These are phyloP conservation scores for Thunnus maccoyii DNA, from an alignment of 2,113 vertebrate genomes.

Conservation along the genomic window DNA sequence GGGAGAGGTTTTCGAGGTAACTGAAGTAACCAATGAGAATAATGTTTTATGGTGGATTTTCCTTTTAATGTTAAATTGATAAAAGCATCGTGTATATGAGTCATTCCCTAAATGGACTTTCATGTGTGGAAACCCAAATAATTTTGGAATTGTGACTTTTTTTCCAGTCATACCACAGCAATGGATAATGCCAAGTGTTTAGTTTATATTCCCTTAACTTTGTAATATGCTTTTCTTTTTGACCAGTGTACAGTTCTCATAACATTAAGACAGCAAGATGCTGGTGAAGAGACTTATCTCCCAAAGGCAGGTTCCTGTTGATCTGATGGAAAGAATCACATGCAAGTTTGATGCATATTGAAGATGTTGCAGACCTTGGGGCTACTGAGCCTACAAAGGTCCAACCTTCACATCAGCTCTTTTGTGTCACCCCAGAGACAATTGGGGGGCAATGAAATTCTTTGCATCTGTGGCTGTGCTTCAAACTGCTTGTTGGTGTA, in stretches of 20 bases:
- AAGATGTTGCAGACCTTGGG: not conserved
- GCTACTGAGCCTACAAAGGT: constrained; percentile 9
- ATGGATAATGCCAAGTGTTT: constrained; percentile 28
- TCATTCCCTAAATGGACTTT: constrained; percentile 2
- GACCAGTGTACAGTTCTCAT: constrained; percentile 11
- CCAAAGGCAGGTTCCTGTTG: not conserved
- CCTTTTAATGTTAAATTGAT: constrained; percentile 12
- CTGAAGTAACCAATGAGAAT: not conserved
- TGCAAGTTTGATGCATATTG: constrained; percentile 1
- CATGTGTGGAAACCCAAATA: constrained; percentile 9
- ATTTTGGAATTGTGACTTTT: not conserved
- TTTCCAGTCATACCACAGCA: not conserved
- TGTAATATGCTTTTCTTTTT: constrained; percentile 10
- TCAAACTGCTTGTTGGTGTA: constrained; percentile 44
- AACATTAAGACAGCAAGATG: not conserved
- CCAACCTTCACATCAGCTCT: constrained; percentile 14
- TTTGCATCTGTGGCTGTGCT: constrained; percentile 27
- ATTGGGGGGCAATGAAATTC: not conserved
- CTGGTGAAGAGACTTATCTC: not conserved
- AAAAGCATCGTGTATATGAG: not conserved
- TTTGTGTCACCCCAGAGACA: not conserved
- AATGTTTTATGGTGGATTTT: constrained; percentile 43
- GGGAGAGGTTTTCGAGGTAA: not conserved
- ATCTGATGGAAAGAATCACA: not conserved
- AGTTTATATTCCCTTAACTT: constrained; percentile 32